Evolutionary conservation across 2,888 invertebrate genomes (phyloP), one percentile per base, ranked within the genome.

Genomic region (Drosophila limbata): DNA sequence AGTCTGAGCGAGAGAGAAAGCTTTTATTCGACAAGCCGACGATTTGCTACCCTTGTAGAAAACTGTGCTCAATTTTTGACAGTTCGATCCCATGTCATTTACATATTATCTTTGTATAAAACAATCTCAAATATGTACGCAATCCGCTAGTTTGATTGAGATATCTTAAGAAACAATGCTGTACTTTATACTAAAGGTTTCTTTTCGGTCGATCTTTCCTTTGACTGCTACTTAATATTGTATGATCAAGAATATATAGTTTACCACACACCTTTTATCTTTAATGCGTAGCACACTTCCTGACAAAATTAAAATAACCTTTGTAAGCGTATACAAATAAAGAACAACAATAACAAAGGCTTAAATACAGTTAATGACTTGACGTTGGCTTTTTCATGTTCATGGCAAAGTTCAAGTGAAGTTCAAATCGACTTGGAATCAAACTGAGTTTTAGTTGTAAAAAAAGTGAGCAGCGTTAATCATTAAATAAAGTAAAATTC

Each of bases 361-460:
- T 13, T 33, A 33, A 63, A 63, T n/a, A 35, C 13, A 25, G 31
- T n/a, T 40, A 55, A 55, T 56, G 45, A 31, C 39, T 62, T 28
- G 25, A 9, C 3, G 35, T 13, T 33, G 8, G 6, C 13, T 37
- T 44, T 37, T 21, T 56, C 47, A 55, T 31, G 56, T 55, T 63
- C 63, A 63, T 47, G 47, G 61, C 61, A 53, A 53, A 62, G 61
- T 53, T 63, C 63, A 63, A 15, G 35, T 33, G 13, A 47, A 48
- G 31, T 11, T 35, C n/a, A 28, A 39, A 15, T 11, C 13, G 13
- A 4, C 19, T 35, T 19, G 1, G 11, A 53, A 17, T 40, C 9
- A 25, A 31, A 15, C 39, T 2, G 52, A 15, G 25, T 8, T n/a
- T 35, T 1, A 25, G 3, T 17, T 39, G 28, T 35, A 1, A 51